Conservation (phyloP, 2,888 invertebrate genomes). For the Epinotia nisella region DNA sequence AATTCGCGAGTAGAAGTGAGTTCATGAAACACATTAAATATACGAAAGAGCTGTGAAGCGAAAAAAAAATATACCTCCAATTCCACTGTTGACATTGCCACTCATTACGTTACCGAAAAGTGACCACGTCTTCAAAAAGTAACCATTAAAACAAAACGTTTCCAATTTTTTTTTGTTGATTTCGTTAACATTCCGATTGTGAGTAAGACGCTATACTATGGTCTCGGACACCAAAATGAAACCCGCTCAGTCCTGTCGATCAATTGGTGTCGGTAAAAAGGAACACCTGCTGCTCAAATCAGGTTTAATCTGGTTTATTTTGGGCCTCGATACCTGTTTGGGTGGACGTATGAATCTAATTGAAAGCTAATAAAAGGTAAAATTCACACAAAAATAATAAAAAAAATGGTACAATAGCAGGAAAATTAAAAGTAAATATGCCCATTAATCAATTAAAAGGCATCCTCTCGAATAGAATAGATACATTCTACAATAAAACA, state of each 20-base stretch:
- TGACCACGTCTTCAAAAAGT: not conserved
- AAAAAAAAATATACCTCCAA: not conserved
- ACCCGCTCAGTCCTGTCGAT: not conserved
- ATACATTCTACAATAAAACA: no score
- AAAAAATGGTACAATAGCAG: no score
- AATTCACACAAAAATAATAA: no score
- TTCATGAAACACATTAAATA: not conserved
- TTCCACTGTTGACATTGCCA: not conserved
- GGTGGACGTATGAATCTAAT: not conserved
- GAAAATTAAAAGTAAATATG: no score
- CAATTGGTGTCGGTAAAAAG: conserved; percentile 30
- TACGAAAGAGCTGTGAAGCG: not conserved
- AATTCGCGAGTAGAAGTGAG: no score
- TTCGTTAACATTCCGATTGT: conserved; percentile 22
- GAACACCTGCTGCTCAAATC: conserved; percentile 30
- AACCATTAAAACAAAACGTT: not conserved
- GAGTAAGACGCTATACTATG: conserved; percentile 8
- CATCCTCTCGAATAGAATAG: no score
- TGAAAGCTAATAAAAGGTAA: no score
- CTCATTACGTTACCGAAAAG: not conserved
- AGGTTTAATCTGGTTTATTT: conserved; percentile 15
- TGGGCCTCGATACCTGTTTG: conserved; percentile 14
- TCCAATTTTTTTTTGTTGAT: not conserved
- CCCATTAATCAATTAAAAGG: no score
- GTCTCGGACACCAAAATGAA: not conserved